These are phyloP conservation scores for Meleagris gallopavo DNA, from an alignment of 2,113 vertebrate species.

Conservation along the genomic window DNA sequence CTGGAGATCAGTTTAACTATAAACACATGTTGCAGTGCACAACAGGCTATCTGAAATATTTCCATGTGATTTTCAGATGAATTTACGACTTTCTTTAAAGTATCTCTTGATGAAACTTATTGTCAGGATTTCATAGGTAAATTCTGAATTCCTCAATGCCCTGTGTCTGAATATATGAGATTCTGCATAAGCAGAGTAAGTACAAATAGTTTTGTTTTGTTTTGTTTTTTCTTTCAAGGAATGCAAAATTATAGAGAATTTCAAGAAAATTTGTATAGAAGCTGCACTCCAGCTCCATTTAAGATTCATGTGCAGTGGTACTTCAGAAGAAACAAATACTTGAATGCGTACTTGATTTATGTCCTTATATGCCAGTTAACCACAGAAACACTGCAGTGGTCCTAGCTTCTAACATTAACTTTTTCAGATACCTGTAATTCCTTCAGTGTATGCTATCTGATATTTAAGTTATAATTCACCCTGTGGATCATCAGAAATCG, in stretches of 20 bases:
- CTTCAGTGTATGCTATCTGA: accelerated
- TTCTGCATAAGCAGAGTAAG: background rate
- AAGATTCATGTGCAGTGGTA: background rate
- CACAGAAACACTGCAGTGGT: background rate
- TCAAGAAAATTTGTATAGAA: background rate
- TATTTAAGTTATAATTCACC: background rate
- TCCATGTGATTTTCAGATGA: background rate
- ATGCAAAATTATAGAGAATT: background rate
- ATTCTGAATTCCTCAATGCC: background rate
- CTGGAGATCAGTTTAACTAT: background rate
- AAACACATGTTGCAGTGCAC: background rate
- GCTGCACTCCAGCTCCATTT: background rate
- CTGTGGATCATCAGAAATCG: background rate
- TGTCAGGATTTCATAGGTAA: background rate
- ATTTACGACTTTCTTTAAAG: background rate
- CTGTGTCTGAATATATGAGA: background rate
- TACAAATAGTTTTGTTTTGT: background rate
- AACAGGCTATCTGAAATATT: background rate
- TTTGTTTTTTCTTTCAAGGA: background rate
- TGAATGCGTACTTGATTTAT: background rate
- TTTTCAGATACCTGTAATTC: background rate
- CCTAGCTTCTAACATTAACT: background rate
- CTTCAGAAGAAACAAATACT: background rate
- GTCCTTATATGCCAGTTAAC: background rate
- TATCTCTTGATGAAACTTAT: background rate